These are phyloP conservation scores for Lycophotia porphyrea DNA, from an alignment of 2,888 invertebrate species.

Conservation along the genomic window DNA sequence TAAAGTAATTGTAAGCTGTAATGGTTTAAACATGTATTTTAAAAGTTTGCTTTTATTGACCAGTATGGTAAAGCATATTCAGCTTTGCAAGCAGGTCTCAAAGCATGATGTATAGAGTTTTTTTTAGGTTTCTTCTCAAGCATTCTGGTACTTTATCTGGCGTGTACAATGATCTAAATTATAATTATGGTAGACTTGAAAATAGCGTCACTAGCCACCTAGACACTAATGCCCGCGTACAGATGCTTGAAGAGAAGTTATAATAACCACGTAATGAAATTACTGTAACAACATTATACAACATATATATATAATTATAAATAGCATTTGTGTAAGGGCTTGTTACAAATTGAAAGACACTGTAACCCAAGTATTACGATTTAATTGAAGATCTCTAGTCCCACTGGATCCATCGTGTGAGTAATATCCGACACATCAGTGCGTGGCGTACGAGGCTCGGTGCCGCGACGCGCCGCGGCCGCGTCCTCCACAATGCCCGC, in stretches of 20 bases:
- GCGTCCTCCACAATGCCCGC: constrained; percentile 66
- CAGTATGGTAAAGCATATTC: constrained; percentile 82
- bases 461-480: constrained; percentile 66
- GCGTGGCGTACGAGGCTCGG: constrained; percentile 70
- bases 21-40: constrained; percentile 86
- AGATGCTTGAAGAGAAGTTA: constrained; percentile 88
- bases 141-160: constrained; percentile 80
- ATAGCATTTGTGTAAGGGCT: constrained; percentile 92
- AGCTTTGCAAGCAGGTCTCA: constrained; percentile 87
- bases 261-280: constrained; percentile 90
- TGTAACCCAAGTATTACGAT: constrained; percentile 92
- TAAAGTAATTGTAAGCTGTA: constrained; percentile 87
- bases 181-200: constrained; percentile 58
- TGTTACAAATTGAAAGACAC: constrained; percentile 90
- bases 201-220: constrained; percentile 61
- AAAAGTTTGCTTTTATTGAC: constrained; percentile 86
- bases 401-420: constrained; percentile 91
- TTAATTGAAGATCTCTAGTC: constrained; percentile 93
- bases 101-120: constrained; percentile 89
- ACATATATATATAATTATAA: constrained; percentile 88
- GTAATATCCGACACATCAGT: constrained; percentile 78
- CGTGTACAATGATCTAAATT: constrained; percentile 68
- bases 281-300: constrained; percentile 90
- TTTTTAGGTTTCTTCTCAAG: constrained; percentile 88
- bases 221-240: constrained; percentile 73